Evolutionary conservation across 2,888 invertebrate genomes (phyloP).

Genomic region (Agriopis marginaria): DNA sequence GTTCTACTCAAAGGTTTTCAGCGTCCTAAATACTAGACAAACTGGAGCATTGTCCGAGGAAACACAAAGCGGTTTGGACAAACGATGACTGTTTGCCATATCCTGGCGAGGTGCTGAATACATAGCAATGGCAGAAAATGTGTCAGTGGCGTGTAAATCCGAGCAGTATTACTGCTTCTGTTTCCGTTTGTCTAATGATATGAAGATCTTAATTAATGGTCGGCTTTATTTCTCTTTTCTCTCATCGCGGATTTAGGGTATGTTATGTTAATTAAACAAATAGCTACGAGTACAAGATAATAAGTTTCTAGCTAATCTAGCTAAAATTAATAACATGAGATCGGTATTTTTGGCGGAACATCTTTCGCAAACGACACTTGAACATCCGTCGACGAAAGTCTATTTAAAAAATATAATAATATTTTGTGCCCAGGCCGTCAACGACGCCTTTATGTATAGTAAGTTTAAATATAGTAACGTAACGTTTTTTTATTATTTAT

Average conservation of each 20-base stretch:
- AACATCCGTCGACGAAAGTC: too few species aligned
- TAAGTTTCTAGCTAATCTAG: too few species aligned
- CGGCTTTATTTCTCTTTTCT: neutral
- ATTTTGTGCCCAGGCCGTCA: too few species aligned
- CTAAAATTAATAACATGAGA: too few species aligned
- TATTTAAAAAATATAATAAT: too few species aligned
- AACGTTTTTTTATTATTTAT: too few species aligned
- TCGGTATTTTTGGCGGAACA: too few species aligned
- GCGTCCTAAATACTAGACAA: slow-evolving; percentile 19
- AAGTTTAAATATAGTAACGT: too few species aligned
- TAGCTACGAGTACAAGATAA: too few species aligned
- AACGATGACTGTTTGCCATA: slow-evolving; percentile 23
- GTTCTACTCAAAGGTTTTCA: neutral
- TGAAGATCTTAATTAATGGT: slow-evolving; percentile 1
- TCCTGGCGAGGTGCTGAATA: slow-evolving; percentile 14
- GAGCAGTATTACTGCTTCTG: slow-evolving; percentile 10
- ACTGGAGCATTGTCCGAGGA: slow-evolving; percentile 15
- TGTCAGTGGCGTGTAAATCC: slow-evolving; percentile 17
- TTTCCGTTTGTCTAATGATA: slow-evolving; percentile 24
- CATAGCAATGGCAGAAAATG: slow-evolving; percentile 8
- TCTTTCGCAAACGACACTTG: too few species aligned
- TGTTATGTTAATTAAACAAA: neutral
- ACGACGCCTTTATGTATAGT: too few species aligned
- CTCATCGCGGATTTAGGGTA: neutral
- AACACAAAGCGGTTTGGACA: slow-evolving; percentile 15